Conservation (phyloP, 2,113 vertebrate species). For the Tautogolabrus adspersus region DNA sequence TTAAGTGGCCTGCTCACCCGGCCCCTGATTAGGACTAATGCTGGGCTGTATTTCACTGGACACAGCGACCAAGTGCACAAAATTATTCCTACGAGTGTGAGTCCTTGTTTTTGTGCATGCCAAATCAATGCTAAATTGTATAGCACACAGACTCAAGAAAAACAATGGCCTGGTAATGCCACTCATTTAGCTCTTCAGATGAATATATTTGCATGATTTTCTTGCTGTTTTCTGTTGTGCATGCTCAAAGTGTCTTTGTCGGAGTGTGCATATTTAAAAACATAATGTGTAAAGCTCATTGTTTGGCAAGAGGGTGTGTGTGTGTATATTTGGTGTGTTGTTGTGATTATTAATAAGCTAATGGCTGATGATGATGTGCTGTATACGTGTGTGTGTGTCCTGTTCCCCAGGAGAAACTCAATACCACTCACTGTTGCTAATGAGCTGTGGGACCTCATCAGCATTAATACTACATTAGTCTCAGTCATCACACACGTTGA, state of each 20-base stretch:
- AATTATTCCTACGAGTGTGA: conserved; percentile 36
- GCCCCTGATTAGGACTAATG: conserved; percentile 79
- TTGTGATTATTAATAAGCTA: conserved; percentile 60
- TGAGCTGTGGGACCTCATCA: conserved; percentile 80
- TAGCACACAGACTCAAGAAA: conserved; percentile 8
- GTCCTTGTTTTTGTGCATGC: neutral
- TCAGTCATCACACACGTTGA: conserved; percentile 46
- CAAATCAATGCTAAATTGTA: neutral
- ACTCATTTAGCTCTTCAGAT: conserved; percentile 30
- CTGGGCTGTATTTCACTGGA: conserved; percentile 67
- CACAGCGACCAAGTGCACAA: conserved; percentile 28
- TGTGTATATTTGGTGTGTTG: conserved; percentile 31
- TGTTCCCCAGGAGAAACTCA: conserved; percentile 75
- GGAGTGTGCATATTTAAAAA: conserved; percentile 46
- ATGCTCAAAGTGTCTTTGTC: conserved; percentile 32
- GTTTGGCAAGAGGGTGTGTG: conserved; percentile 27
- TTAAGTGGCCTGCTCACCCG: conserved; percentile 75
- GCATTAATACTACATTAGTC: conserved; percentile 82
- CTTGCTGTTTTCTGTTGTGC: conserved; percentile 18
- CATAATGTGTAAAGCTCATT: conserved; percentile 64
- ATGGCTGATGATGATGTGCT: conserved; percentile 53
- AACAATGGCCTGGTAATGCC: conserved; percentile 23
- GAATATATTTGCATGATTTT: conserved; percentile 44
- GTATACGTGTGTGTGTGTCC: conserved; percentile 36
- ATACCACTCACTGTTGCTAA: conserved; percentile 79